Base-by-base conservation (phyloP, 1,140 invertebrate species). In the Philaenus spumarius region DNA sequence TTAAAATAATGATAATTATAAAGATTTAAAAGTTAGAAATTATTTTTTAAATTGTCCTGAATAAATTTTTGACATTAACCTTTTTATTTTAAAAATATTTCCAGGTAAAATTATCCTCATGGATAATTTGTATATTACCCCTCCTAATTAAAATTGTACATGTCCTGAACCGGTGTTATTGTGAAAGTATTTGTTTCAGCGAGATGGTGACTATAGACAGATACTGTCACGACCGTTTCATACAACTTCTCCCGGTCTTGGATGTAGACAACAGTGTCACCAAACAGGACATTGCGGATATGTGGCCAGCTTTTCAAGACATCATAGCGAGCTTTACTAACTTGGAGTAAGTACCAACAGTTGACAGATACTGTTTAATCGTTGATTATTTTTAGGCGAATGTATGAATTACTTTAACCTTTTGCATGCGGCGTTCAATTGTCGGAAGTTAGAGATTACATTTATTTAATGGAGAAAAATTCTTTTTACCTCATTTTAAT, bases 151-250 rank as follows among this genome's bases (percentile, higher is more conserved):
- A n/a, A n/a, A n/a, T n/a, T n/a, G n/a, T n/a, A n/a, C n/a, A n/a
- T n/a, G n/a, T 5, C 2, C 40, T 4, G 12, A 42, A 5, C 3
- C 14, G 3, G 40, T 42, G 12, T 12, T 20, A 4, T 42, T 5
- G 3, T 3, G 2, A 5, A 42, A 4, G 40, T 24, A 24, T 51
- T 59, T 67, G 59, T 66, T 68, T 4, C 67, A 80, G 78, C 60
- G 81, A 83, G 66, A 75, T 85, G 66, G 72, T 84, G 12, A 80
- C 80, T 3, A 68, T 86, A n/a, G 82, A 82, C 62, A 73, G 80
- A 34, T 82, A 81, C 67, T 84, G 82, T 72, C 72, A 71, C 64
- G 77, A 77, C 52, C 69, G 73, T 42, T 74, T 72, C 55, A 70
- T 78, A 52, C 73, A 76, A 62, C 69, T 85, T 47, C 71, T 83